These are phyloP conservation scores for Microtus richardsoni DNA, from an alignment of 2,113 vertebrate species.

Conservation along the genomic window DNA sequence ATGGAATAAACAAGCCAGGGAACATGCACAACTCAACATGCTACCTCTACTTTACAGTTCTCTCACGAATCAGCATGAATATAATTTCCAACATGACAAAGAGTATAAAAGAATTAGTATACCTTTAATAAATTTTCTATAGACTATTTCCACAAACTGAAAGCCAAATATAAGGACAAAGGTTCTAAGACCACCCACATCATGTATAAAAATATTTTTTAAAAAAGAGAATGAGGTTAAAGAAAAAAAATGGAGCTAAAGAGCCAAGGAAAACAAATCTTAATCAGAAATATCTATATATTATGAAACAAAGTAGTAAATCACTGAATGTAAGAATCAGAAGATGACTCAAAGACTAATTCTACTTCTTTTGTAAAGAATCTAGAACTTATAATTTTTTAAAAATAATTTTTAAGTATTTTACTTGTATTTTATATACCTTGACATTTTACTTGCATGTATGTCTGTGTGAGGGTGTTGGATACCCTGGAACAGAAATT, in stretches of 20 bases:
- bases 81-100: neutral
- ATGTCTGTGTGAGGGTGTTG: no score
- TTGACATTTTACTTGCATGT: no score
- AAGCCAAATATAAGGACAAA: neutral
- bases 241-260: neutral
- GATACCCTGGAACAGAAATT: no score
- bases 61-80: neutral
- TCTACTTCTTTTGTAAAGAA: slow-evolving; percentile 33
- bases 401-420: no score
- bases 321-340: neutral
- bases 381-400: neutral
- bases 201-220: neutral
- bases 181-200: neutral
- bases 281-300: slow-evolving; percentile 38
- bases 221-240: neutral
- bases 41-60: neutral
- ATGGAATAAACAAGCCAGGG: neutral
- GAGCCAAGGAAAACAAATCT: neutral
- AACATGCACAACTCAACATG: neutral
- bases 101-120: neutral
- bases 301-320: slow-evolving; percentile 45
- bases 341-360: neutral
- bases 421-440: no score
- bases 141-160: slow-evolving; percentile 16
- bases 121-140: neutral